Evolutionary conservation across 2,797 vertebrate species (phyloP).

Genomic region (Phrynocephalus vlangalii): DNA sequence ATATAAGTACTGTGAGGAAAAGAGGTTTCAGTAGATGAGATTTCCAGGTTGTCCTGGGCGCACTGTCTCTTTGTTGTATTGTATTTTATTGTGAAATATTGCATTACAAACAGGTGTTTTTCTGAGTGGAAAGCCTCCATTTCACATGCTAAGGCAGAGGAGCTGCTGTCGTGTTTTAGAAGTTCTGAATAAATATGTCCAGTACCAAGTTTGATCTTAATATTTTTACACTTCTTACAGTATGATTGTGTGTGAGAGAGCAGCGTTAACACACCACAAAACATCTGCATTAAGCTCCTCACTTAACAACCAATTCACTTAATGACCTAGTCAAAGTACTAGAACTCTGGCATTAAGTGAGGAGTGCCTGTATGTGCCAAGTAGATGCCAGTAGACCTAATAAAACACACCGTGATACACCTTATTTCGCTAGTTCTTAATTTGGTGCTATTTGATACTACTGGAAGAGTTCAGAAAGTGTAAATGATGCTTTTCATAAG

Average conservation of each 20-base stretch:
- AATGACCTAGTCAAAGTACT: too few species aligned
- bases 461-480: neutral
- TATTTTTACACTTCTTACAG: neutral
- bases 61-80: neutral
- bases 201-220: neutral
- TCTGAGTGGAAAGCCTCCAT: neutral
- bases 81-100: neutral
- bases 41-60: neutral
- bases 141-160: neutral
- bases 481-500: neutral
- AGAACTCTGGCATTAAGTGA: too few species aligned
- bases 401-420: neutral
- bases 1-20: neutral
- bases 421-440: neutral
- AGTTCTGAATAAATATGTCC: neutral
- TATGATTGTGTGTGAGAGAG: neutral
- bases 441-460: neutral
- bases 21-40: neutral
- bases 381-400: neutral
- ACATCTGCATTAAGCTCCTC: too few species aligned
- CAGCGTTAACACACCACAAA: too few species aligned
- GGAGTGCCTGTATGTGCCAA: neutral
- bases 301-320: too few species aligned
- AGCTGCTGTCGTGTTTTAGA: neutral
- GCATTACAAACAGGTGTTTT: neutral